Percentiles rank a stretch among this genome's conserved stretches.
Evolutionary conservation across 2,888 invertebrate species (phyloP).

Genomic region (Perithous albicinctus): DNA sequence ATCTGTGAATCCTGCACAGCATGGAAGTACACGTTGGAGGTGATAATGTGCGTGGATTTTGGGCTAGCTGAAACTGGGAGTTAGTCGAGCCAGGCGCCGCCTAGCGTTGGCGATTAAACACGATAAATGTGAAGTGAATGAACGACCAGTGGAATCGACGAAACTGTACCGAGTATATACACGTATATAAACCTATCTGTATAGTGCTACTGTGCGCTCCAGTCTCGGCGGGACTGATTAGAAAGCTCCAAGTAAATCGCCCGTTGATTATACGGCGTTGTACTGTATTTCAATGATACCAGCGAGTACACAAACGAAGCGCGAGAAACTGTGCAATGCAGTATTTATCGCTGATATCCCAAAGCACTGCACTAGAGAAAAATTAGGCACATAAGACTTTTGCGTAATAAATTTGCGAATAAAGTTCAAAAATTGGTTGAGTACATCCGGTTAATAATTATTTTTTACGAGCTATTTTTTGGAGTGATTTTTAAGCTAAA

Average conservation of each 20-base stretch:
- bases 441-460: too few species aligned
- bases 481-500: too few species aligned
- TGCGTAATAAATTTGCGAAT: not conserved
- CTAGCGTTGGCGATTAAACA: conserved; percentile 48
- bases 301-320: conserved; percentile 35
- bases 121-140: conserved; percentile 51
- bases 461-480: too few species aligned
- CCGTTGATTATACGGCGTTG: conserved; percentile 53
- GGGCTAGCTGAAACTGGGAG: conserved; percentile 14
- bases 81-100: conserved; percentile 14
- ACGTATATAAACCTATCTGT: conserved; percentile 4
- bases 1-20: not conserved
- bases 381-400: not conserved
- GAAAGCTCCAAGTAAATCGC: conserved; percentile 63
- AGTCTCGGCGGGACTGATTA: conserved; percentile 56
- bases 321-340: conserved; percentile 30
- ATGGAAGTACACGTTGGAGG: conserved; percentile 24
- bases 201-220: conserved; percentile 6
- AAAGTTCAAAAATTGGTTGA: too few species aligned
- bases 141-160: conserved; percentile 39
- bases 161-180: conserved; percentile 28
- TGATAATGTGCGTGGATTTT: conserved; percentile 53
- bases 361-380: conserved; percentile 6
- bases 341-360: conserved; percentile 36
- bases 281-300: not conserved